phyloP scores from a whole-genome alignment of 1,140 invertebrate species.

The Chironomus tepperi region DNA sequence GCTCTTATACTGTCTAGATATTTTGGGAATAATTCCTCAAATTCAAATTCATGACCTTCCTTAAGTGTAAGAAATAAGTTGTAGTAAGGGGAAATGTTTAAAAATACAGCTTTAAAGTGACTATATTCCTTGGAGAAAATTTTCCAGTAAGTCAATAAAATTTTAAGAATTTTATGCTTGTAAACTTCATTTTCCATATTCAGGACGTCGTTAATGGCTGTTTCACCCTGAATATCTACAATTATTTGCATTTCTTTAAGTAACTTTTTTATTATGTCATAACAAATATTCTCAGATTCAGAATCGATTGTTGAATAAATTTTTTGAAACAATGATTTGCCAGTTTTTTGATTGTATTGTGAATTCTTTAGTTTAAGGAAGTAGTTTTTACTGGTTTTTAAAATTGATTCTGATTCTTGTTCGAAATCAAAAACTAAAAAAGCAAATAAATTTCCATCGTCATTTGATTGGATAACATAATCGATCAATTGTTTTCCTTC shows the following conservation, averaged over 20 bases:
- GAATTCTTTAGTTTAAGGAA: background rate
- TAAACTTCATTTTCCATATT: constrained; percentile 15
- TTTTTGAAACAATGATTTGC: constrained; percentile 10
- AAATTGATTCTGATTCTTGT: background rate
- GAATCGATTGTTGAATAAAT: background rate
- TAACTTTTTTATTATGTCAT: background rate
- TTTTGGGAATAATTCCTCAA: background rate
- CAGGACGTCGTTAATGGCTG: background rate
- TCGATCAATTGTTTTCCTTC: background rate
- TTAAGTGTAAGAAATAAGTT: background rate
- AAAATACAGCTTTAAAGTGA: background rate
- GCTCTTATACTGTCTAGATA: background rate
- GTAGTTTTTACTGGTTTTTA: background rate
- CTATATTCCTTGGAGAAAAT: background rate
- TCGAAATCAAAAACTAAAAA: constrained; percentile 3
- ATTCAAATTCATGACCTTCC: background rate
- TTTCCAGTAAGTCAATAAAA: background rate
- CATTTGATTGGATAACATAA: constrained; percentile 17
- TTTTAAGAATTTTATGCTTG: background rate
- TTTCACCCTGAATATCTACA: background rate
- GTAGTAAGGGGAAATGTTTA: background rate
- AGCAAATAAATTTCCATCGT: constrained; percentile 18
- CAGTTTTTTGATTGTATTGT: background rate
- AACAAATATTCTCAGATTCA: background rate
- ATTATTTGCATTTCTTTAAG: background rate